Evolutionary conservation across 2,797 vertebrate species (phyloP).

Genomic region (Sebastes iracundus): DNA sequence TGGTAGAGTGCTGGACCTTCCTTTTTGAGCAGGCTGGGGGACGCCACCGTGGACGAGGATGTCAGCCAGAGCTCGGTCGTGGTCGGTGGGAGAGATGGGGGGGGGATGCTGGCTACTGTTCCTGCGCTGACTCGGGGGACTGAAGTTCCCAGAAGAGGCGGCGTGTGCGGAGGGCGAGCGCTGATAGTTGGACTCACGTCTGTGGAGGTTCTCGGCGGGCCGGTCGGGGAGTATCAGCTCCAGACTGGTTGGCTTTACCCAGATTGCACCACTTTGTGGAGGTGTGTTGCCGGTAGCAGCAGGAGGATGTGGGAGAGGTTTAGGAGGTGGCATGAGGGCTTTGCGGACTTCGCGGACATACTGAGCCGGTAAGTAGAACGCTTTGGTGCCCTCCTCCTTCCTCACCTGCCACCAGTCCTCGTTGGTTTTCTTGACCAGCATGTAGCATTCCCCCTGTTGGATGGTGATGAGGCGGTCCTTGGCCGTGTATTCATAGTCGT

Average conservation of each 20-base stretch:
- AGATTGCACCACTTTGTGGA: slow-evolving; percentile 21
- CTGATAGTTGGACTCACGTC: slow-evolving; percentile 84
- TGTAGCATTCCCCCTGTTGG: slow-evolving; percentile 92
- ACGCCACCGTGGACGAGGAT: background rate
- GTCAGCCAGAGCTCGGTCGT: slow-evolving; percentile 45
- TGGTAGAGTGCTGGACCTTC: slow-evolving; percentile 54
- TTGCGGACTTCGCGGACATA: slow-evolving; percentile 95
- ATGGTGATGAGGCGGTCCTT: slow-evolving; percentile 93
- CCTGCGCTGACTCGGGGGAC: slow-evolving; percentile 77
- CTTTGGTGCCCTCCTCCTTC: slow-evolving; percentile 88
- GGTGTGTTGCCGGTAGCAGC: background rate
- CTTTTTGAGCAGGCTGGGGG: background rate
- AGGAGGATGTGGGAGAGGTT: slow-evolving; percentile 61
- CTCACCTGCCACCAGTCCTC: slow-evolving; percentile 98
- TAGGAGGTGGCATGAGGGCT: slow-evolving; percentile 93
- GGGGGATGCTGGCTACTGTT: slow-evolving; percentile 86
- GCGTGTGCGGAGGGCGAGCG: slow-evolving; percentile 81
- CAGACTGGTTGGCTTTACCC: slow-evolving; percentile 73
- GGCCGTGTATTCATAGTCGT: slow-evolving; percentile 94
- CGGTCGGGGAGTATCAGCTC: slow-evolving; percentile 69
- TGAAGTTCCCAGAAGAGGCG: slow-evolving; percentile 78
- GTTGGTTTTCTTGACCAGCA: slow-evolving; percentile 94
- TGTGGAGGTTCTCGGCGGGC: slow-evolving; percentile 86
- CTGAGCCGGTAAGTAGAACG: slow-evolving; percentile 95
- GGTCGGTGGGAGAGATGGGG: slow-evolving; percentile 47